A percentile compares a stretch with the other conserved stretches of the same genome.
phyloP scores from a whole-genome alignment of 1,140 invertebrate species.

The Himalopsyche phryganea region DNA sequence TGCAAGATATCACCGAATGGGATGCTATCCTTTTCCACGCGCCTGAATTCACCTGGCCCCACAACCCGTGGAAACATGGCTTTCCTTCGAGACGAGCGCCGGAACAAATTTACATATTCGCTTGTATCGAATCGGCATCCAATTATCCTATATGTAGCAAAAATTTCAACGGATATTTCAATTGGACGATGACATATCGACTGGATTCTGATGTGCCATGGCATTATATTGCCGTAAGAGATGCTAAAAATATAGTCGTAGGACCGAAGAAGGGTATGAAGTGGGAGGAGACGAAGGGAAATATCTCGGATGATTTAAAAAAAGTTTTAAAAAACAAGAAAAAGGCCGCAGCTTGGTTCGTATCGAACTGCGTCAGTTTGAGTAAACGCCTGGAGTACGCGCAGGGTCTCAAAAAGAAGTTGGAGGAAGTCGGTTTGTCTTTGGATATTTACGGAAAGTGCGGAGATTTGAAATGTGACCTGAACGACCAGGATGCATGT shows the following conservation, averaged over 20 bases:
- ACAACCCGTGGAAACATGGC: constrained; percentile 13
- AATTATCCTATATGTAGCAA: constrained; percentile 42
- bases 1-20: constrained; percentile 8
- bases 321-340: constrained; percentile 41
- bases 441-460: constrained; percentile 69
- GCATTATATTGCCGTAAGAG: constrained; percentile 46
- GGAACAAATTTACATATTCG: constrained; percentile 37
- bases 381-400: constrained; percentile 57
- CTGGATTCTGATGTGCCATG: constrained; percentile 61
- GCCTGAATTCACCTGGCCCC: constrained; percentile 17
- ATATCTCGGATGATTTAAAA: constrained; percentile 36
- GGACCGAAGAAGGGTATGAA: constrained; percentile 37
- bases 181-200: constrained; percentile 64
- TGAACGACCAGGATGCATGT: constrained; percentile 39
- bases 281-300: constrained; percentile 39
- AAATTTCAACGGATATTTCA: constrained; percentile 50
- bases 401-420: constrained; percentile 51
- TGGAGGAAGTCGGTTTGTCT: constrained; percentile 41
- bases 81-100: background rate
- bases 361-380: constrained; percentile 58
- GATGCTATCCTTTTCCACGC: constrained; percentile 25
- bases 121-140: constrained; percentile 42
- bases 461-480: constrained; percentile 42
- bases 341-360: constrained; percentile 59
- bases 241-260: constrained; percentile 37